Base-by-base conservation (phyloP, 2,113 vertebrate genomes). In the Stegostoma tigrinum region DNA sequence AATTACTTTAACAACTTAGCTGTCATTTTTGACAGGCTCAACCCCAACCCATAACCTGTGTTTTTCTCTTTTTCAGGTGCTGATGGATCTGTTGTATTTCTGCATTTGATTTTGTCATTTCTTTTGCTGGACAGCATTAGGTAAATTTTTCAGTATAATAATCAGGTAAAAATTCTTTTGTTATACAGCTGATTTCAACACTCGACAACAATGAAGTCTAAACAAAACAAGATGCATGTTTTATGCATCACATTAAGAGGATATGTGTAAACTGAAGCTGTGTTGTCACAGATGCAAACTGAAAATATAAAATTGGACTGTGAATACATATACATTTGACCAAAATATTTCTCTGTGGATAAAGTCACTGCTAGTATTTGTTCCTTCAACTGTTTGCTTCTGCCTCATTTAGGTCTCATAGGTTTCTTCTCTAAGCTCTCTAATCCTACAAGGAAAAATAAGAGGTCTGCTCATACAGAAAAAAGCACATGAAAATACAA, bases 1-100 rank as follows among this genome's bases (percentile, higher is more conserved):
- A 38, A 93, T 93, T 93, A 93, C 67, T 93, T 42, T 34, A 61
- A 66, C 89, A 93, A 93, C n/a, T n/a, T 91, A 66, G 55, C 89
- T 93, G 89, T 66, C 89, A 66, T 66, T 66, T 93, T 19, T 93
- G 89, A 66, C 17, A 93, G 19, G 38, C 34, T 38, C 21, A 19
- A 67, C 61, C 34, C 15, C 64, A 66, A 93, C 66, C 61, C 21
- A 93, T 67, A 93, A 10, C 52, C 30, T 64, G 52, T 67, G 34
- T 93, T 83, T 90, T 83, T 10, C 34, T 90, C 86, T 89, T 48
- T 48, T 61, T 91, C 52, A 34, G 52, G 55, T 61, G 52, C 23
- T 67, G 89, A 66, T 66, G 89, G 89, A 93, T n/a, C 55, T 66
- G 89, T 1, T 89, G 86, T 55, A 30, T 89, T 66, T 93, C 34